Base-by-base conservation (phyloP, 2,888 invertebrate genomes). In the Erannis defoliaria region DNA sequence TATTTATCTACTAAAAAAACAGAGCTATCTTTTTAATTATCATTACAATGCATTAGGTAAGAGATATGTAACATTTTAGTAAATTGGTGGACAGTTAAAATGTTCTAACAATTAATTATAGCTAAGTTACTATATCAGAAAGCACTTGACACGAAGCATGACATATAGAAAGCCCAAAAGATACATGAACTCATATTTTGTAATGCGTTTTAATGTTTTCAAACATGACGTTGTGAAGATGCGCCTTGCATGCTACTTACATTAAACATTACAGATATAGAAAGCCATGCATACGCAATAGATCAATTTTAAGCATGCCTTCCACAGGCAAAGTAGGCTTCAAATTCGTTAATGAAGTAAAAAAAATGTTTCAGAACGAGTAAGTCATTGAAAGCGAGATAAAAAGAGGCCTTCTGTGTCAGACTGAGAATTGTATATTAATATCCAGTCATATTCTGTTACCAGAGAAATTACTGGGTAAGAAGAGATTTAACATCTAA, bases 241-340 rank as follows among this genome's bases (percentile, higher is more conserved):
- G n/a, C 10, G 31, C 9, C 10, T 5, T 42, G 55, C n/a, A n/a
- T 35, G 19, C 23, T 37, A 6, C 26, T 26, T 26, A 21, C 40
- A 12, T 18, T 12, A 16, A 76, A 35, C 18, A 54, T 16, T 45
- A 51, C 50, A 16, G 16, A 9, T 55, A 57, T 23, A 54, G 58
- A 37, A 71, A 74, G 70, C 71, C 73, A 70, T 69, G 65, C 64
- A 68, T 62, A 67, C 9, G 61, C 68, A 56, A 72, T 64, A 71
- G 63, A 71, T 49, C 45, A 59, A 55, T 43, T 55, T 42, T 26
- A 14, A n/a, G 46, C 31, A 10, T 12, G 31, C 6, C 18, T 31
- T 18, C 18, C 31, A 31, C 46, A n/a, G 6, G 6, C 12, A 31
- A 18, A 31, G 16, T 5, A 10, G 16, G 37, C 18, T 18, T 3